Conservation (phyloP, 2,888 invertebrate species). For the Drosophila mulleri region DNA sequence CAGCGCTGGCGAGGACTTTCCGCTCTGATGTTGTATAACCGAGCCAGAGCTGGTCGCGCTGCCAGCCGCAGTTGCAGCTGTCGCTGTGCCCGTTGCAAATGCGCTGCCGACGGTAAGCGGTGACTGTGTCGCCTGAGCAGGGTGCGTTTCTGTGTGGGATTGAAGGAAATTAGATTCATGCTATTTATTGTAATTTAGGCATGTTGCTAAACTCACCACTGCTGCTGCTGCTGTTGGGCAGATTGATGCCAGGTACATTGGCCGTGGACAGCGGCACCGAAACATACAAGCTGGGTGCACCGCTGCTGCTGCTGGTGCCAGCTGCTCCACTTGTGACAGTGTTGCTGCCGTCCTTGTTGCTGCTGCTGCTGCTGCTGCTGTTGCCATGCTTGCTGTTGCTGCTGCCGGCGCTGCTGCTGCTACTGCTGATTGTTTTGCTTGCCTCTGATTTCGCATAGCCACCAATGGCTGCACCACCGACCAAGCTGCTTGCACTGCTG, state of each 20-base stretch:
- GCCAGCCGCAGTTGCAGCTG: constrained; percentile 29
- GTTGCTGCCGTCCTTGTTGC: constrained; percentile 46
- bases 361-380: constrained; percentile 4
- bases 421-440: constrained; percentile 46
- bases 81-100: constrained; percentile 43
- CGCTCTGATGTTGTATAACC: constrained; percentile 81
- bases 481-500: constrained; percentile 38
- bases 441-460: constrained; percentile 59
- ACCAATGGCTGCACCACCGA: constrained; percentile 17
- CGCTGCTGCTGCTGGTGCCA: constrained; percentile 38
- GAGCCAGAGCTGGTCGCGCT: constrained; percentile 48
- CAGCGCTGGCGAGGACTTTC: constrained; percentile 80
- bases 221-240: constrained; percentile 70
- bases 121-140: constrained; percentile 55
- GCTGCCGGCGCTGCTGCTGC: constrained; percentile 28
- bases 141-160: constrained; percentile 44
- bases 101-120: constrained; percentile 60
- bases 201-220: constrained; percentile 50
- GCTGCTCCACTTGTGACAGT: constrained; percentile 31
- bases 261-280: constrained; percentile 87
- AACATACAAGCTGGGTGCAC: constrained; percentile 87
- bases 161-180: background rate
- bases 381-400: constrained; percentile 42
- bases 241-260: constrained; percentile 85
- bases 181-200: background rate